These are phyloP conservation scores for Habropoda laboriosa DNA, from an alignment of 1,140 invertebrate species.

Conservation along the genomic window DNA sequence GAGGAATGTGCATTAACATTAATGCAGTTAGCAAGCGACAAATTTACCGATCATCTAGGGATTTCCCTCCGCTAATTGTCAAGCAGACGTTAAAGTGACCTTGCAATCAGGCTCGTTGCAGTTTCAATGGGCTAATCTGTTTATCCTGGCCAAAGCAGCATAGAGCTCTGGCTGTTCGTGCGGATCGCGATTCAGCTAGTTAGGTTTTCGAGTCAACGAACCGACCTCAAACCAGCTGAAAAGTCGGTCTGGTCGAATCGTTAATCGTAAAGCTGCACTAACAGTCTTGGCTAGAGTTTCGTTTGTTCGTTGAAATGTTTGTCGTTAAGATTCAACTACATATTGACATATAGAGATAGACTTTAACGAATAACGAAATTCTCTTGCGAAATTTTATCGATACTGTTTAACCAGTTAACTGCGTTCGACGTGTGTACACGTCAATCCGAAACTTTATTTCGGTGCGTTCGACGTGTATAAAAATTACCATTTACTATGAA, in stretches of 20 bases:
- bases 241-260: background rate
- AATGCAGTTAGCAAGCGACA: background rate
- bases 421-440: no score
- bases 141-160: slow-evolving; percentile 14
- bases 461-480: no score
- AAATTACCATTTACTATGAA: no score
- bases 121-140: slow-evolving; percentile 39
- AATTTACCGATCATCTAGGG: background rate
- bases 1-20: background rate
- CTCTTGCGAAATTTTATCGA: no score
- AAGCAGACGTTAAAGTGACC: background rate
- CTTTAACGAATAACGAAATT: no score
- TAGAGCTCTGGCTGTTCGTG: slow-evolving; percentile 19
- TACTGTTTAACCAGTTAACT: no score
- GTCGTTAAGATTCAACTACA: background rate
- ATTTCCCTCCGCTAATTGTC: slow-evolving; percentile 10
- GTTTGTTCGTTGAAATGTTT: background rate
- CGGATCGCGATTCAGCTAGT: slow-evolving; percentile 32
- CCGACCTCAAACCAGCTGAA: slow-evolving; percentile 10
- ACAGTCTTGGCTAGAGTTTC: background rate
- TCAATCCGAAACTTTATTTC: no score
- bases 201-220: slow-evolving; percentile 20
- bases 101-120: slow-evolving; percentile 22
- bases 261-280: background rate
- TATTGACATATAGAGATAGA: background rate